phyloP scores from a whole-genome alignment of 2,888 invertebrate genomes.

The Frankliniella intonsa region DNA sequence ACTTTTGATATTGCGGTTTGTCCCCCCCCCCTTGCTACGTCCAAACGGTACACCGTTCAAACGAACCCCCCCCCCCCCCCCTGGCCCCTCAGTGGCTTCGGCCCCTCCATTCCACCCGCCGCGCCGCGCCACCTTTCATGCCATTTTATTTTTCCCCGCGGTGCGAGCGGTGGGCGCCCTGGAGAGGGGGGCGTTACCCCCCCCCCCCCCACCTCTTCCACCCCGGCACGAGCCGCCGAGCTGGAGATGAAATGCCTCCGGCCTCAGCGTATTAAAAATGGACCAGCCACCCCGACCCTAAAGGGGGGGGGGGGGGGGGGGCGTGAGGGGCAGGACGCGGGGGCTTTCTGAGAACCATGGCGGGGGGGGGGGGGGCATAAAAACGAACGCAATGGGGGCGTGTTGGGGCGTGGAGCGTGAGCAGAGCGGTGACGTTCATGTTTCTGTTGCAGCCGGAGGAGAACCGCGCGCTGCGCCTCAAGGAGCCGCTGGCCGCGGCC shows the following conservation, averaged over 20 bases:
- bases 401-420: background rate
- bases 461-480: constrained; percentile 75
- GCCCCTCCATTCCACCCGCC: too few species aligned
- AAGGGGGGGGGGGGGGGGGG: background rate
- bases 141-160: too few species aligned
- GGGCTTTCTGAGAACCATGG: background rate
- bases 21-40: background rate
- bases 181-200: too few species aligned
- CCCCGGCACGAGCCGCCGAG: too few species aligned
- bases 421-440: background rate
- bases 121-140: background rate
- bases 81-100: too few species aligned
- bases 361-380: background rate
- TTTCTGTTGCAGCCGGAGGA: constrained; percentile 49
- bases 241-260: too few species aligned
- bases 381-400: background rate
- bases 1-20: background rate
- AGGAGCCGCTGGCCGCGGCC: constrained; percentile 48
- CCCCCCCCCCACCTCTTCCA: too few species aligned
- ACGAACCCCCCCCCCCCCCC: background rate
- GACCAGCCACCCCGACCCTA: too few species aligned
- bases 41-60: background rate
- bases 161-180: too few species aligned
- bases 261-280: too few species aligned
- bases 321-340: background rate